phyloP scores from a whole-genome alignment of 2,113 vertebrate species.

The Peromyscus californicus region DNA sequence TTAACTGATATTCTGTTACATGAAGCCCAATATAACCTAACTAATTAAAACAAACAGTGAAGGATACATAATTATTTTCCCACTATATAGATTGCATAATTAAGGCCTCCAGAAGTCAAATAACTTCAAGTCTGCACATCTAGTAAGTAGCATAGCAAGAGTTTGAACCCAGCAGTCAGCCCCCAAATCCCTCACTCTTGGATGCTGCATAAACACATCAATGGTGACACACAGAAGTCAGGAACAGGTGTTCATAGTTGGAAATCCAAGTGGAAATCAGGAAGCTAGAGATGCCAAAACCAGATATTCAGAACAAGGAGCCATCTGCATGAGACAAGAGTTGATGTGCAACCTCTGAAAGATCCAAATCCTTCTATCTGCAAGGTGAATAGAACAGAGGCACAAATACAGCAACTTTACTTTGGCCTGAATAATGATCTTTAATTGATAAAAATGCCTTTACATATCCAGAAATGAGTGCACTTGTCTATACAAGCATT shows the following conservation, averaged over 20 bases:
- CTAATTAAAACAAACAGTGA: background rate
- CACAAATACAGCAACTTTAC: background rate
- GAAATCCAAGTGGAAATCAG: conserved; percentile 36
- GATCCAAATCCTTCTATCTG: background rate
- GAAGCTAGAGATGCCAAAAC: conserved; percentile 29
- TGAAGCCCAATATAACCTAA: background rate
- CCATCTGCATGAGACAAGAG: conserved; percentile 23
- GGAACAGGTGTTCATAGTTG: conserved; percentile 9
- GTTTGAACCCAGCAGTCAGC: conserved; percentile 22
- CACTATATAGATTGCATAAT: conserved; percentile 27
- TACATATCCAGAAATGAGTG: background rate
- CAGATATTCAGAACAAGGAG: conserved; percentile 36
- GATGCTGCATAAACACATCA: background rate
- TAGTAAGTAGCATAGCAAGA: background rate
- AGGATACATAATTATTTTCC: background rate
- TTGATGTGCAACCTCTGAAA: background rate
- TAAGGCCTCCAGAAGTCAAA: conserved; percentile 30
- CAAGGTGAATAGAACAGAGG: conserved; percentile 30
- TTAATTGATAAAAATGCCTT: conserved; percentile 43
- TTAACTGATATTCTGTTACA: conserved; percentile 1
- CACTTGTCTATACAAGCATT: background rate
- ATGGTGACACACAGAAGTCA: background rate
- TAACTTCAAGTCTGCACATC: background rate
- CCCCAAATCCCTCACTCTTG: background rate
- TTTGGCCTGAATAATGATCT: background rate